Conservation (phyloP, 2,113 vertebrate species). For the Crotalus helleri region DNA sequence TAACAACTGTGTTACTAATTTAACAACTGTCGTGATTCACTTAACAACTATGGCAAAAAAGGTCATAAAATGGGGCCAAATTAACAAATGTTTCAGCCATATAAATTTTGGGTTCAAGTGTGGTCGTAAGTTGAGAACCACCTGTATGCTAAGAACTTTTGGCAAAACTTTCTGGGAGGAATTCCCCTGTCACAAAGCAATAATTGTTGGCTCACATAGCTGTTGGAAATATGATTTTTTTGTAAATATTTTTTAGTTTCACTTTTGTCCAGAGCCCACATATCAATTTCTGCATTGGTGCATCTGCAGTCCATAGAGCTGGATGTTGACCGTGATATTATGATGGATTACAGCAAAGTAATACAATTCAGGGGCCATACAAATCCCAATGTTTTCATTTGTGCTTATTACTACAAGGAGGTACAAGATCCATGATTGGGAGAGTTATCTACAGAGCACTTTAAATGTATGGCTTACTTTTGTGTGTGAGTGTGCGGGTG, state of each 20-base stretch:
- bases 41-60: not conserved
- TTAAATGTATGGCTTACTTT: not conserved
- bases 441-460: not conserved
- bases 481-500: not conserved
- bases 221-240: not conserved
- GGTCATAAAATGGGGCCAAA: not conserved
- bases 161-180: not conserved
- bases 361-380: not conserved
- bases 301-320: not conserved
- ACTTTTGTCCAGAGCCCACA: not conserved
- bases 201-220: not conserved
- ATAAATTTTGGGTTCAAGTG: not conserved
- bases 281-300: not conserved
- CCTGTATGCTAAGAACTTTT: not conserved
- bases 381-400: not conserved
- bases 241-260: not conserved
- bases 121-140: not conserved
- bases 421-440: not conserved
- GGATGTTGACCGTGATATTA: not conserved
- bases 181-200: not conserved
- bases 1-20: not conserved
- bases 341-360: not conserved
- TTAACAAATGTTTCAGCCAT: not conserved
- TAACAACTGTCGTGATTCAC: not conserved
- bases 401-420: not conserved